Evolutionary conservation across 2,113 vertebrate genomes (phyloP), one percentile per base, ranked within the genome.

Genomic region (Actinemys pallida): DNA sequence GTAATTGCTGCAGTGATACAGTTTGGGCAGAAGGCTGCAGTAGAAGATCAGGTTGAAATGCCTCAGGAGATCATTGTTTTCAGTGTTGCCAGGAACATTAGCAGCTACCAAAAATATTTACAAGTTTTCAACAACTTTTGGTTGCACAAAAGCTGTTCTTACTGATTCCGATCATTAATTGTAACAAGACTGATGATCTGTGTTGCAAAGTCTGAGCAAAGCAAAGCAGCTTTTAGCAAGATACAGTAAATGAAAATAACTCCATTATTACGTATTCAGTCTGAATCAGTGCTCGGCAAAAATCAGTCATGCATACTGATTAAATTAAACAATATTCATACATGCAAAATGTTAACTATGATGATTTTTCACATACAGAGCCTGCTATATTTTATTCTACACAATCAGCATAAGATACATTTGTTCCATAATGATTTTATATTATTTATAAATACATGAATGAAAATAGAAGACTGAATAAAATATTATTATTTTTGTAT

Each of bases 21-120:
- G 22, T 96, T 93, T 95, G 97, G 85, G 96, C 97, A 98, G 97
- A 97, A 98, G 98, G 97, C 56, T 98, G 97, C 97, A 98, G 97
- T 95, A 96, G 96, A 96, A 97, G 87, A 96, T 97, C 95, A 94
- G 10, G 57, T 24, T 97, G 92, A 95, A 85, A 16, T 27, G 92
- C 86, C 90, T 94, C 79, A 31, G 47, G 92, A 97, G 92, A 91
- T 22, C 0, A 1, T 19, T 78, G 53, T 7, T 45, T 86, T 94
- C 49, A 45, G 86, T 35, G 87, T 90, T 95, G 3, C 8, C 29
- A 69, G 39, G 29, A 72, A 93, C 39, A 69, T 92, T 89, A 90
- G 87, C 14, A 85, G 35, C 62, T 86, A 59, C 39, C 19, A 89
- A 88, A 90, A 93, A 86, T 79, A 91, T 93, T 94, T 81, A 76